These are phyloP conservation scores for Melitaea athalia DNA, from an alignment of 2,888 invertebrate genomes.

Conservation along the genomic window DNA sequence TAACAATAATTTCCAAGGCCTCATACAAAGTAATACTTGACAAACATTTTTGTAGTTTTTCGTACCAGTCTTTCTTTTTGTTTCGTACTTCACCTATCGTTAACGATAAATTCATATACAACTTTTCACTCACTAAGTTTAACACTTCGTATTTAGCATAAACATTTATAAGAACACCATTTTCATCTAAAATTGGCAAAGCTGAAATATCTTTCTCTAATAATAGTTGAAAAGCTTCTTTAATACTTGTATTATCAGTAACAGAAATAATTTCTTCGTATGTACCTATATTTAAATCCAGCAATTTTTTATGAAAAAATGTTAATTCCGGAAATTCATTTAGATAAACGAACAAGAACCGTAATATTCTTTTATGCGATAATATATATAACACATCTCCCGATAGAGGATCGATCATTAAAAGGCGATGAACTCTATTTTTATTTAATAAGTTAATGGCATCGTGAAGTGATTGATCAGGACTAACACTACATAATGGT, in stretches of 20 bases:
- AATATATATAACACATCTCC: constrained; percentile 76
- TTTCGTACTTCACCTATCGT: constrained; percentile 92
- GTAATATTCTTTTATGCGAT: constrained; percentile 75
- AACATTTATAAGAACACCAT: constrained; percentile 69
- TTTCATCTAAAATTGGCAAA: constrained; percentile 72
- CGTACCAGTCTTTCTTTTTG: constrained; percentile 95
- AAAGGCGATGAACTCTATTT: constrained; percentile 72
- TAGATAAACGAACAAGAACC: constrained; percentile 76
- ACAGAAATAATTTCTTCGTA: constrained; percentile 71
- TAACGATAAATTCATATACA: constrained; percentile 94
- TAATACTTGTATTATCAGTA: constrained; percentile 69
- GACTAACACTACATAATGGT: constrained; percentile 68
- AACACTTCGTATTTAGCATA: constrained; percentile 80
- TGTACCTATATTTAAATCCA: constrained; percentile 75
- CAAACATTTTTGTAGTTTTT: constrained; percentile 94
- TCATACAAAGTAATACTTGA: constrained; percentile 91
- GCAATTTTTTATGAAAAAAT: constrained; percentile 72
- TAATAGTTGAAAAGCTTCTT: constrained; percentile 70
- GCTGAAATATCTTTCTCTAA: constrained; percentile 76
- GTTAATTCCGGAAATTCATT: constrained; percentile 78
- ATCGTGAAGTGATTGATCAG: constrained; percentile 75
- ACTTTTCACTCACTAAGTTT: constrained; percentile 95
- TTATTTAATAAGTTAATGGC: constrained; percentile 74
- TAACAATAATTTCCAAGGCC: constrained; percentile 95
- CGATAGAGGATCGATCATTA: constrained; percentile 68